Evolutionary conservation across 1,140 invertebrate genomes (phyloP).

Genomic region (Bombus sylvicola): DNA sequence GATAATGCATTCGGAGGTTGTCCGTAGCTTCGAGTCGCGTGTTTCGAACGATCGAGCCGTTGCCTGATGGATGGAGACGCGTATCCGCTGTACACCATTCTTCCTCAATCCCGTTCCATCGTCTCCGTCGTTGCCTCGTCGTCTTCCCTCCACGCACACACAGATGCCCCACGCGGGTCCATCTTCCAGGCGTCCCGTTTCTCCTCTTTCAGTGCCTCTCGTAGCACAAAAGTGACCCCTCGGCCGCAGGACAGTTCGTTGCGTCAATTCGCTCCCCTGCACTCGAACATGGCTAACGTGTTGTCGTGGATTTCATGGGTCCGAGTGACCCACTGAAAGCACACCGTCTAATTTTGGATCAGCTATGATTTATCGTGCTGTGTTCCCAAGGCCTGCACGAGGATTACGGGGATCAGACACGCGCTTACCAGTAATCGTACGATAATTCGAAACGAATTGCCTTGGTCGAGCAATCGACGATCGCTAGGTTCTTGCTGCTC

Average conservation of each 20-base stretch:
- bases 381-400: not conserved
- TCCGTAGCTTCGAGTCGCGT: conserved; percentile 77
- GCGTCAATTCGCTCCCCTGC: conserved; percentile 42
- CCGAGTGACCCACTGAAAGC: conserved; percentile 45
- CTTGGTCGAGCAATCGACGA: too few relatives aligned
- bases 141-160: not conserved
- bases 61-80: conserved; percentile 81
- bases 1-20: conserved; percentile 80
- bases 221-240: conserved; percentile 55
- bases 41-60: conserved; percentile 76
- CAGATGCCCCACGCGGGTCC: not conserved
- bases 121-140: too few relatives aligned
- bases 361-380: conserved; percentile 2
- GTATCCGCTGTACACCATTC: conserved; percentile 74
- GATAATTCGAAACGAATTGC: not conserved
- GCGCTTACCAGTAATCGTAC: not conserved
- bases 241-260: conserved; percentile 53
- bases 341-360: conserved; percentile 41
- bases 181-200: conserved; percentile 9
- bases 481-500: not conserved
- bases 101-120: conserved; percentile 58
- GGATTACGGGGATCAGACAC: not conserved
- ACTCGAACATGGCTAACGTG: conserved; percentile 39
- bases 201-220: not conserved
- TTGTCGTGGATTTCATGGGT: conserved; percentile 37